Base-by-base conservation (phyloP, 2,113 vertebrate species). In the Petrocephalus microphthalmus region DNA sequence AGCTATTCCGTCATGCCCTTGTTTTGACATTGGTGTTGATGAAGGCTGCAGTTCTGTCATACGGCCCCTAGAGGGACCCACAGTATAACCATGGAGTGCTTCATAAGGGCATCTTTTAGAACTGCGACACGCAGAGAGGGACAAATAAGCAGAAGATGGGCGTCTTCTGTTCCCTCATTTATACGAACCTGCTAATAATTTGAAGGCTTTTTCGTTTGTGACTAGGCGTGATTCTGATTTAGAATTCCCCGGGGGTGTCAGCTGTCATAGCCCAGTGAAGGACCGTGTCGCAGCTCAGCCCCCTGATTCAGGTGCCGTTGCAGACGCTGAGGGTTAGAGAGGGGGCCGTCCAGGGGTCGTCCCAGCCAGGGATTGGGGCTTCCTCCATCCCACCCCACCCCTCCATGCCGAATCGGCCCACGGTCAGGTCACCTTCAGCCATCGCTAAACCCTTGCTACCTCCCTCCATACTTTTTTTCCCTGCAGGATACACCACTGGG, bases 401-500 rank as follows among this genome's bases (percentile, higher is more conserved):
- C 8, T n/a, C 47, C 3, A 37, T 20, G 17, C 29, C n/a, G 13
- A 85, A 56, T 7, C n/a, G 1, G 47, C 29, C 47, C 1, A 15
- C 29, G 20, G 25, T 56, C 25, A 8, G 15, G 29, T 20, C 37
- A 7, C 29, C 82, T 33, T 8, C 19, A 15, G 19, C 74, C 45
- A 33, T 49, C 49, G 13, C 64, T 71, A 17, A n/a, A 52, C 33
- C 47, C 25, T 25, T 17, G 54, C 60, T 86, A 57, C 22, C n/a
- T 85, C 19, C 91, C 45, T 53, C 57, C 45, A 11, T 10, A 60
- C 57, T 22, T 82, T 49, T 88, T 52, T 87, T 45, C 91, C 51
- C 56, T 0, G 85, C 93, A 99, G 98, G 98, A 95, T 99, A 99
- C 93, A 97, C 98, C 83, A 93, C 96, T 17, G 98, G 98, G 90